A percentile compares a stretch with the other conserved stretches of the same genome.
phyloP scores from a whole-genome alignment of 2,797 vertebrate species.

The Coregonus suidteri region DNA sequence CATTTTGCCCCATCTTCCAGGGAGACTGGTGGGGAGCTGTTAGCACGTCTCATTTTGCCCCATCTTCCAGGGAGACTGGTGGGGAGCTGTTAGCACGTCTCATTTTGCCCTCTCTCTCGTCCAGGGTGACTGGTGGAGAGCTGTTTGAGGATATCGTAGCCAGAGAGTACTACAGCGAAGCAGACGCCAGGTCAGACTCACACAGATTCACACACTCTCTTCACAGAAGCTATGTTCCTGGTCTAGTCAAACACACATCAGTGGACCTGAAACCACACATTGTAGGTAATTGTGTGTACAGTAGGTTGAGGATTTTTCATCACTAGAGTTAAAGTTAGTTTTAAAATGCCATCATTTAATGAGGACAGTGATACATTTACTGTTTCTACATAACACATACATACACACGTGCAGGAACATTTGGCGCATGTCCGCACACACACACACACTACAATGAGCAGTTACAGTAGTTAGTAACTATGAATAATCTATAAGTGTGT shows the following conservation, averaged over 20 bases:
- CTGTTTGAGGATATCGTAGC: slow-evolving; percentile 98
- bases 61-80: too few relatives aligned
- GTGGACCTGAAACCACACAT: too few relatives aligned
- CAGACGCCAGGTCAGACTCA: slow-evolving; percentile 92
- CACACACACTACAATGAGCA: not conserved
- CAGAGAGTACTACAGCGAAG: slow-evolving; percentile 97
- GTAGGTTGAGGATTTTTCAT: slow-evolving; percentile 12
- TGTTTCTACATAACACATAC: not conserved
- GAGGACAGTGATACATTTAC: not conserved
- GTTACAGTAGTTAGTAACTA: not conserved
- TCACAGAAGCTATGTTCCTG: not conserved
- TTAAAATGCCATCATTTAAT: not conserved
- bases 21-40: slow-evolving; percentile 93
- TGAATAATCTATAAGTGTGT: not conserved
- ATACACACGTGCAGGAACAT: not conserved
- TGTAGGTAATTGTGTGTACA: not conserved
- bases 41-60: too few relatives aligned
- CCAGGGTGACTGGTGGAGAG: slow-evolving; percentile 95
- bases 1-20: slow-evolving; percentile 60
- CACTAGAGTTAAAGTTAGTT: not conserved
- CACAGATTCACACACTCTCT: not conserved
- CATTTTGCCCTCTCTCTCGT: not conserved
- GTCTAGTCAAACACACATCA: not conserved
- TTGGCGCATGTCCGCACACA: too few relatives aligned
- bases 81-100: not conserved